phyloP scores from a whole-genome alignment of 2,113 vertebrate species.

The Felis chaus region DNA sequence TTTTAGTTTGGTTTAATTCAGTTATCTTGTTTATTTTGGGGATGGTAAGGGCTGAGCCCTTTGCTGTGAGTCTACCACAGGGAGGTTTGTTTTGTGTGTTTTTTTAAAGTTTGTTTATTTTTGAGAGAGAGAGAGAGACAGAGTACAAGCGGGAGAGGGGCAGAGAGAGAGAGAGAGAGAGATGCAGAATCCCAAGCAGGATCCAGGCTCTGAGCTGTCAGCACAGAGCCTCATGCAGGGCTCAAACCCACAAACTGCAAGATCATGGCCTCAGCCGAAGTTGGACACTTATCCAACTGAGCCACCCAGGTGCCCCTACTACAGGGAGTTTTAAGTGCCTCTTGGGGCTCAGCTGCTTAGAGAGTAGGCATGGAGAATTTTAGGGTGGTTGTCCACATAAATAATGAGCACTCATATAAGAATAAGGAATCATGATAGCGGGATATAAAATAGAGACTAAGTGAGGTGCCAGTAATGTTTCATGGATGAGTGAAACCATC shows the following conservation, averaged over 20 bases:
- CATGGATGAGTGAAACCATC: neutral
- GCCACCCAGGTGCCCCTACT: neutral
- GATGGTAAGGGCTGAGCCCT: neutral
- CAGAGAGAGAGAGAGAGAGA: no score
- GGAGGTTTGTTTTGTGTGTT: neutral
- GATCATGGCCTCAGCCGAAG: no score
- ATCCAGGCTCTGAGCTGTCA: no score
- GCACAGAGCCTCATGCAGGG: no score
- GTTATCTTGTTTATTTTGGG: neutral
- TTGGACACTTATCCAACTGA: no score
- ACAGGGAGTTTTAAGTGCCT: neutral
- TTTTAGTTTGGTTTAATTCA: conserved; percentile 44
- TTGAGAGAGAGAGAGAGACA: no score
- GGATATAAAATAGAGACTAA: neutral
- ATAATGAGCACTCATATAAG: neutral
- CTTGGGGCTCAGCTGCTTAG: neutral
- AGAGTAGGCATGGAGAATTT: neutral
- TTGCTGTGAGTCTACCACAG: neutral
- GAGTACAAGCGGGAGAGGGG: no score
- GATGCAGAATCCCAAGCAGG: no score
- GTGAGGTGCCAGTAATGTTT: neutral
- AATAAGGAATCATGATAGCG: neutral
- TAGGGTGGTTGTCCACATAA: neutral
- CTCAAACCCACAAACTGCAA: no score
- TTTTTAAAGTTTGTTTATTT: no score